Percentiles rank a stretch among this genome's conserved stretches.
Evolutionary conservation across 2,888 invertebrate genomes (phyloP).

Genomic region (Tupiocoris notatus): DNA sequence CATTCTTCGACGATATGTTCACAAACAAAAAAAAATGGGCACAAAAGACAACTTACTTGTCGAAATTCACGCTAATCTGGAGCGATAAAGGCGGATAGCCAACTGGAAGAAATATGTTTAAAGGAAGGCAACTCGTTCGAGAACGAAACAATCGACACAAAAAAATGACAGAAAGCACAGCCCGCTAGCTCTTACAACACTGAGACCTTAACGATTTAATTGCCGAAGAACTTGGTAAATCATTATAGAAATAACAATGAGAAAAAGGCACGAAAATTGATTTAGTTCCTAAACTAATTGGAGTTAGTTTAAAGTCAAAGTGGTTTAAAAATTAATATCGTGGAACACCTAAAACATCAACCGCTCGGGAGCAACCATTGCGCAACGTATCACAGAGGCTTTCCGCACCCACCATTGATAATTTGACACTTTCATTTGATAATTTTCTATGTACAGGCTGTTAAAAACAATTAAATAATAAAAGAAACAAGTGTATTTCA

Average conservation of each 20-base stretch:
- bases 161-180: constrained; percentile 28
- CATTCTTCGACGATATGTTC: not conserved
- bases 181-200: constrained; percentile 27
- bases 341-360: not conserved
- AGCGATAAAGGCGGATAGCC: not conserved
- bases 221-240: too few species aligned
- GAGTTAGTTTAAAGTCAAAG: not conserved
- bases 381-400: not conserved
- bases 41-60: not conserved
- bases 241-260: not conserved
- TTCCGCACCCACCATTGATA: not conserved
- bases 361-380: not conserved
- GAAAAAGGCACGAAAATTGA: not conserved
- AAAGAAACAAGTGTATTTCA: not conserved
- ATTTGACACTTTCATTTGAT: too few species aligned
- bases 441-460: too few species aligned
- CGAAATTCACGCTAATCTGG: not conserved
- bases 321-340: not conserved
- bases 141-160: not conserved
- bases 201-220: not conserved
- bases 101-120: not conserved
- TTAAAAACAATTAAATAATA: too few species aligned
- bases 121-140: not conserved
- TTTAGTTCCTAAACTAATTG: not conserved
- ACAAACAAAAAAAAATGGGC: not conserved